Evolutionary conservation across 2,797 vertebrate genomes (phyloP), one percentile per base, ranked within the genome.

Genomic region (Rhodeus uyekii): DNA sequence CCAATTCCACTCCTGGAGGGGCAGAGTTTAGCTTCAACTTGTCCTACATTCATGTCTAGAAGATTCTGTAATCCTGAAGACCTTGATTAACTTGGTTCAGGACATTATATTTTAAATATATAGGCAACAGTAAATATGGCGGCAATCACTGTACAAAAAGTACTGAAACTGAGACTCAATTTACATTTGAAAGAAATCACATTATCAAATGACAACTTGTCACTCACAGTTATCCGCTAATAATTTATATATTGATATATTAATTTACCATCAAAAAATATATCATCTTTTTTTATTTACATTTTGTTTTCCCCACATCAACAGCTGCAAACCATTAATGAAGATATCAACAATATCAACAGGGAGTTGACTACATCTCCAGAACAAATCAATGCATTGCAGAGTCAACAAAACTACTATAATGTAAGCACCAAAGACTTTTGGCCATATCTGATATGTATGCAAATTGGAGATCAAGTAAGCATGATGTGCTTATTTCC

Each of bases 251-350:
- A 68, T 27, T 2, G 8, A 68, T 27, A 44, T 29, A 19, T 42
- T 32, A 19, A 3, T 44, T 3, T 0, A 76, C 2, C 0, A 29
- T 39, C n/a, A n/a, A n/a, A n/a, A n/a, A n/a, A n/a, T n/a, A n/a
- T n/a, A n/a, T n/a, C n/a, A n/a, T n/a, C n/a, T n/a, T n/a, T n/a
- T n/a, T n/a, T n/a, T n/a, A n/a, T n/a, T n/a, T n/a, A n/a, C n/a
- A n/a, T n/a, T n/a, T 39, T 80, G 19, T 58, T 38, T 61, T 3
- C 2, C 36, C 24, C 18, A 42, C n/a, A 44, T 60, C 8, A 18
- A 44, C 22, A 87, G 86, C 34, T 85, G 42, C 0, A 79, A 67
- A n/a, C 46, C 3, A 3, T 18, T 34, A 64, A 71, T 16, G 34
- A 27, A 0, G 67, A 76, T 38, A 5, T 83, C 0, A 10, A 79